Conservation (phyloP, 2,888 invertebrate species). For the Agriopis marginaria region DNA sequence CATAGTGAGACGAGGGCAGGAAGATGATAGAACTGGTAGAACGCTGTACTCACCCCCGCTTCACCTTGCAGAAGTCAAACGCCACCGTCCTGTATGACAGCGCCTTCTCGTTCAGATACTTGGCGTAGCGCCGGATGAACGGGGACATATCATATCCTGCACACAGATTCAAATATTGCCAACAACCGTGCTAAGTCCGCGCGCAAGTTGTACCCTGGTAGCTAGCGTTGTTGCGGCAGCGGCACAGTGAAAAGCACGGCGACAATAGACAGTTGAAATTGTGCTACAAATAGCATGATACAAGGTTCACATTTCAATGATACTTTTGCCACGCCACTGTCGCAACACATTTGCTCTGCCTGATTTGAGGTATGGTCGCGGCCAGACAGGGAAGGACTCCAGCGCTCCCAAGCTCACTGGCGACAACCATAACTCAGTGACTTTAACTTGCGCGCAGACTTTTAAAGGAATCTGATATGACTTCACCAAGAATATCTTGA, state of each 20-base stretch:
- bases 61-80: slow-evolving; percentile 99
- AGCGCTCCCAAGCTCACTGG: too few relatives aligned
- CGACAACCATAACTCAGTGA: background rate
- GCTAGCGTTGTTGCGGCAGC: too few relatives aligned
- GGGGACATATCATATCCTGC: slow-evolving; percentile 99
- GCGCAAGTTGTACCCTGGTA: background rate
- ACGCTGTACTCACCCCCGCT: slow-evolving; percentile 92
- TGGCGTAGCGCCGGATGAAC: slow-evolving; percentile 99
- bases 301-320: too few relatives aligned
- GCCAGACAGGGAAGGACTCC: background rate
- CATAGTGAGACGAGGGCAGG: background rate
- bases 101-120: slow-evolving; percentile 99
- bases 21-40: too few relatives aligned
- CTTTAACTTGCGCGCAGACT: background rate
- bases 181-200: background rate
- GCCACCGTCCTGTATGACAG: slow-evolving; percentile 99
- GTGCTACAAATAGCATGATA: too few relatives aligned
- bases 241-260: background rate
- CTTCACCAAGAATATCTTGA: slow-evolving; percentile 6
- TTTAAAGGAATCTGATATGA: background rate
- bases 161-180: slow-evolving; percentile 17
- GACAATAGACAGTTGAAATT: too few relatives aligned
- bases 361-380: background rate
- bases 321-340: background rate
- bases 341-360: background rate